Evolutionary conservation across 2,888 invertebrate genomes (phyloP).

Genomic region (Formica aserva): DNA sequence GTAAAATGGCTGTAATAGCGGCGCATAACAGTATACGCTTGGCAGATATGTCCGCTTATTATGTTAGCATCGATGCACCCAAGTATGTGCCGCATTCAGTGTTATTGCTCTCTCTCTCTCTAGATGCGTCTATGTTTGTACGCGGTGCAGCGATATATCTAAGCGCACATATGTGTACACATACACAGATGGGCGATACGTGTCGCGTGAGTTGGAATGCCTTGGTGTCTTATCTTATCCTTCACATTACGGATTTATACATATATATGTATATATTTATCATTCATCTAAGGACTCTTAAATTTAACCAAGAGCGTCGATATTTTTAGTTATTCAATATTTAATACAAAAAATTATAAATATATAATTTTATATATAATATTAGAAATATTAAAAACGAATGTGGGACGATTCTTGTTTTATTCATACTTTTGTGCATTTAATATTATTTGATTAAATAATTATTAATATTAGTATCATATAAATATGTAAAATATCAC

Average conservation of each 20-base stretch:
- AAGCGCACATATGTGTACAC: not conserved
- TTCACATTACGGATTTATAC: constrained; percentile 45
- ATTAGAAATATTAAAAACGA: not conserved
- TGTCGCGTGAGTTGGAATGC: not conserved
- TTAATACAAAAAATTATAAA: not conserved
- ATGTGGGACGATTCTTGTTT: not conserved
- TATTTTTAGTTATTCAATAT: constrained; percentile 13
- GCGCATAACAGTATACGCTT: constrained; percentile 31
- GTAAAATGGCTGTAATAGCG: constrained; percentile 41
- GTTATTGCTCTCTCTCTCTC: constrained; percentile 41
- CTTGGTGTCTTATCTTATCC: constrained; percentile 27
- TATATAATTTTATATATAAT: not conserved
- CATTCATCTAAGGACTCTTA: constrained; percentile 13
- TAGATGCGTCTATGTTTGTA: not conserved
- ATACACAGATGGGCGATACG: not conserved
- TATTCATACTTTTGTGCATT: not conserved
- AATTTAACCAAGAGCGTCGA: constrained; percentile 7
- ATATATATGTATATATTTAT: constrained; percentile 1
- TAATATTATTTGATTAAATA: not conserved
- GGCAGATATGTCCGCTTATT: constrained; percentile 52
- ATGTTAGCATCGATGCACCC: constrained; percentile 52
- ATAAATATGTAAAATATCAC: not conserved
- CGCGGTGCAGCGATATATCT: not conserved
- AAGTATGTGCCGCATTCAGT: constrained; percentile 43
- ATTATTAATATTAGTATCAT: not conserved